Conservation (phyloP, 1,140 invertebrate species). For the Rhagoletis pomonella region DNA sequence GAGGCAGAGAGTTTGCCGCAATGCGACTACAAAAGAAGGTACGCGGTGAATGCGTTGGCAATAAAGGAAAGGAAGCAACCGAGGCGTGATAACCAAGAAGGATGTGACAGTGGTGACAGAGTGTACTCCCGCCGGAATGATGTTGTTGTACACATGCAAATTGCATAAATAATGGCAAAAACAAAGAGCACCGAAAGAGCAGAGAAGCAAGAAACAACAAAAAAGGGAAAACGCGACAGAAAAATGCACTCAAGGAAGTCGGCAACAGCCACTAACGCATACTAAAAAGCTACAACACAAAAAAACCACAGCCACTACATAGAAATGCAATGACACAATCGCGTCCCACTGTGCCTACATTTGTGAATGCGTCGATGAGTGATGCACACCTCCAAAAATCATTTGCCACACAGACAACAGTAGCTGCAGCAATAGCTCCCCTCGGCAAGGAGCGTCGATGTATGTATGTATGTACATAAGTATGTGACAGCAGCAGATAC, state of each 20-base stretch:
- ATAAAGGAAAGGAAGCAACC: neutral
- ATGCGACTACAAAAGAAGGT: neutral
- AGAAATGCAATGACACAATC: neutral
- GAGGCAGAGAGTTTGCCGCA: neutral
- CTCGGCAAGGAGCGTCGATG: neutral
- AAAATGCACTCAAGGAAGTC: constrained; percentile 45
- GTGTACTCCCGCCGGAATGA: neutral
- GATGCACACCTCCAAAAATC: neutral
- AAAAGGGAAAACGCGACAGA: constrained; percentile 12
- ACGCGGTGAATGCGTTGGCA: neutral
- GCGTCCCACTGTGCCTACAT: neutral
- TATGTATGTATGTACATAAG: neutral
- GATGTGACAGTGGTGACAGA: too few relatives aligned
- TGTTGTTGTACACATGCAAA: constrained; percentile 3
- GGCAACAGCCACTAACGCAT: constrained; percentile 39
- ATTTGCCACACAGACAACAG: neutral
- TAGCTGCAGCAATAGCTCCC: neutral
- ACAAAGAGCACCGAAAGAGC: neutral
- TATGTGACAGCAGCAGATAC: neutral
- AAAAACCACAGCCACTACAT: neutral
- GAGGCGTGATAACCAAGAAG: too few relatives aligned
- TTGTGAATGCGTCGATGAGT: neutral
- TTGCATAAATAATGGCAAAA: neutral
- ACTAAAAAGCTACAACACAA: constrained; percentile 12
- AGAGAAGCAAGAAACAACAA: neutral